Conservation (phyloP, 2,797 vertebrate species). For the Chloroceryle inda region DNA sequence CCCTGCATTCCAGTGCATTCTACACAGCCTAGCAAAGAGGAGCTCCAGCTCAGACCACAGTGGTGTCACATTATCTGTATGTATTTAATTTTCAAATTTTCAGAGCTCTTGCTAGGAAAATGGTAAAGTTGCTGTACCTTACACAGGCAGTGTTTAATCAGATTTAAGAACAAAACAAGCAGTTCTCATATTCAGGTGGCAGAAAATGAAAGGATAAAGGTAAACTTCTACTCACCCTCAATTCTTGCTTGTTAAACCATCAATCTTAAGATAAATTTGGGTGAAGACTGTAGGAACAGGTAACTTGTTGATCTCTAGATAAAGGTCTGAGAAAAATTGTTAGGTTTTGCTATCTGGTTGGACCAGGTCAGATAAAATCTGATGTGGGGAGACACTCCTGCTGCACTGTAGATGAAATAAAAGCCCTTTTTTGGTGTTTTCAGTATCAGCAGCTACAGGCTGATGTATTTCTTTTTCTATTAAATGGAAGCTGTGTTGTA, state of each 20-base stretch:
- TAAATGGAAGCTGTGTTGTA: slow-evolving; percentile 22
- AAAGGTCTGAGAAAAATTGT: neutral
- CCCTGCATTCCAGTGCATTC: neutral
- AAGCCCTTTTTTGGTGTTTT: neutral
- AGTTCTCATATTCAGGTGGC: neutral
- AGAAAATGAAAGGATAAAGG: neutral
- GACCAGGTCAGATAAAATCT: neutral
- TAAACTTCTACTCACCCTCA: neutral
- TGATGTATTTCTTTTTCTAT: slow-evolving; percentile 23
- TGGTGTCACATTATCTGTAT: neutral
- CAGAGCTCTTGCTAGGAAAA: neutral
- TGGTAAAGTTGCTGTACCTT: neutral
- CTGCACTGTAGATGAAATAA: neutral
- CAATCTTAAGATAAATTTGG: neutral
- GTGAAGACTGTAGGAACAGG: neutral
- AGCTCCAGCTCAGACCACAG: neutral
- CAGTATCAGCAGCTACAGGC: slow-evolving; percentile 35
- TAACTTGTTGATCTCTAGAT: neutral
- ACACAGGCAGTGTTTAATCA: neutral
- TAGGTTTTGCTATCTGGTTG: neutral
- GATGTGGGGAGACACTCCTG: neutral
- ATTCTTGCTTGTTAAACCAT: neutral
- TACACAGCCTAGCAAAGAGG: neutral
- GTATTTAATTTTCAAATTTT: neutral
- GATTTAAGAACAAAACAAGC: neutral